Percentiles rank a stretch among this genome's conserved stretches.
These are phyloP conservation scores for Caenorhabditis zanzibari DNA, from an alignment of 2,888 invertebrate species.

Conservation along the genomic window DNA sequence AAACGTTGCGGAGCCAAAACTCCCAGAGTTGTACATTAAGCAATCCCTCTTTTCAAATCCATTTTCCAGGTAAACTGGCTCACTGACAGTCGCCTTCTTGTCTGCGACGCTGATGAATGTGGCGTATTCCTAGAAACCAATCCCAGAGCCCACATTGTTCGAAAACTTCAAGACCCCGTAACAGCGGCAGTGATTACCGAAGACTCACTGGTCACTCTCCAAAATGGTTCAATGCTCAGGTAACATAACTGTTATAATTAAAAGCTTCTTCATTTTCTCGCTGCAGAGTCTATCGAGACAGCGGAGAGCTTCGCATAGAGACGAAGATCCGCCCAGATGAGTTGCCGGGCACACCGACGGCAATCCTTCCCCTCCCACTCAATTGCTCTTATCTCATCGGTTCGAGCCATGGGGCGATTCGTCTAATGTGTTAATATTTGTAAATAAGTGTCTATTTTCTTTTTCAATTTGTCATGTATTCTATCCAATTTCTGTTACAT, in stretches of 20 bases:
- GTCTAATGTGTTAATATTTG: constrained; percentile 84
- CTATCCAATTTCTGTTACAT: neutral
- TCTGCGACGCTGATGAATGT: constrained; percentile 73
- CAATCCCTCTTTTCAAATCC: neutral
- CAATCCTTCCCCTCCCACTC: constrained; percentile 92
- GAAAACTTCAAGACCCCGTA: constrained; percentile 70
- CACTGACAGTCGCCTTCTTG: constrained; percentile 64
- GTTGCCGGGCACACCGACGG: constrained; percentile 81
- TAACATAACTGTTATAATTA: constrained; percentile 1
- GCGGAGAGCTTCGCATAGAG: constrained; percentile 62
- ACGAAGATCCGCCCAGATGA: constrained; percentile 63
- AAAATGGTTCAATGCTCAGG: constrained; percentile 62
- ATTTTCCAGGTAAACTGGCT: constrained; percentile 75
- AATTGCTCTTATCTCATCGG: constrained; percentile 93
- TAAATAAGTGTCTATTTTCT: constrained; percentile 30
- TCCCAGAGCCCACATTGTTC: constrained; percentile 61
- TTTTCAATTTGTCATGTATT: neutral
- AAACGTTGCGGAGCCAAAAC: too few relatives aligned
- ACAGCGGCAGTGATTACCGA: constrained; percentile 44
- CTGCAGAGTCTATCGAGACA: constrained; percentile 61
- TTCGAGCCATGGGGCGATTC: constrained; percentile 91
- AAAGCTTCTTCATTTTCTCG: neutral
- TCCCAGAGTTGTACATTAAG: too few relatives aligned
- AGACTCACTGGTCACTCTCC: constrained; percentile 61
- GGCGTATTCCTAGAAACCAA: constrained; percentile 66